Base-by-base conservation (phyloP, 2,888 invertebrate genomes). In the Drosophila rubida region DNA sequence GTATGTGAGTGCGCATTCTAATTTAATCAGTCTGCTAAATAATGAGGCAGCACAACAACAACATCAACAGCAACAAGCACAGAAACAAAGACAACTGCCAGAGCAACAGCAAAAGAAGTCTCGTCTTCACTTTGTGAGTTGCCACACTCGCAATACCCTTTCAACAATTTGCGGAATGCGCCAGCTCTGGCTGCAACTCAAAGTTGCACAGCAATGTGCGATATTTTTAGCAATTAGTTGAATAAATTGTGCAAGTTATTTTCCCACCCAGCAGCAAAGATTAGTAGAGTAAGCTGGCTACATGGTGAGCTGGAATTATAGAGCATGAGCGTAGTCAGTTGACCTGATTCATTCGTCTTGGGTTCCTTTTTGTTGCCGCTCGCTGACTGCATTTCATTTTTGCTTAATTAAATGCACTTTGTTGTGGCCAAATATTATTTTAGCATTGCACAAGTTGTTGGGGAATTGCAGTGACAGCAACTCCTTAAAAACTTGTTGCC, bases 1-100 rank as follows among this genome's bases (percentile, higher is more conserved):
- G 19, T 42, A 13, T 64, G 37, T 81, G 49, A 54, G 53, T 61
- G 69, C 35, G 66, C 67, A 76, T 82, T 76, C 82, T 88, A 88
- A 88, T 82, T 86, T 79, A 86, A 82, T 86, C 86, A 82, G 86
- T 53, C 71, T 86, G 74, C 67, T 79, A 82, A 87, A 82, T 82
- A 82, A 82, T 87, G 83, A 82, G 87, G 61, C 74, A 74, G 61
- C 71, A 57, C 45, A 59, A 63, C 67, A 67, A 11, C 75, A 69
- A 13, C 27, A 49, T 35, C 53, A 32, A 13, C 49, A 53, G 22
- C 45, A 44, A 13, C 44, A 32, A 32, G 32, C 32, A 32, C 32
- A 32, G n/a, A 32, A 32, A 32, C 42, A 42, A 45, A 14, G 35
- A 23, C 50, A 45, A 78, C 54, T 16, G 2, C 0, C 16, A 45